A percentile compares a stretch with the other conserved stretches of the same genome.
phyloP scores from a whole-genome alignment of 1,140 invertebrate species.

The Apocrypta bakeri region DNA sequence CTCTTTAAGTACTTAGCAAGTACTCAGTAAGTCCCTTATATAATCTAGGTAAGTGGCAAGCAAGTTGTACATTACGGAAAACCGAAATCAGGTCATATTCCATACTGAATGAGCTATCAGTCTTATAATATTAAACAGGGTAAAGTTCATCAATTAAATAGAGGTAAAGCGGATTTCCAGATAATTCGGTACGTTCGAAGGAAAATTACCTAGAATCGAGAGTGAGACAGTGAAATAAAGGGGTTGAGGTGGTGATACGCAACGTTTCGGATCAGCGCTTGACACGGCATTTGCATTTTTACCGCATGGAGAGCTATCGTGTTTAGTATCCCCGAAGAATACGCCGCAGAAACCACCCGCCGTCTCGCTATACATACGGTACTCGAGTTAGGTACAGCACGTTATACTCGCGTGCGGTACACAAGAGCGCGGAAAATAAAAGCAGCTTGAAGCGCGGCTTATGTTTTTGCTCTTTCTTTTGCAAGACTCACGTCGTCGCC shows the following conservation, averaged over 20 bases:
- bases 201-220: neutral
- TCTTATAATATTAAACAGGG: too few species aligned
- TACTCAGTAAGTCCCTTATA: too few species aligned
- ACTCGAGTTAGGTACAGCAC: neutral
- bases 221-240: neutral
- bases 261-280: constrained; percentile 10
- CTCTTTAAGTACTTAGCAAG: too few species aligned
- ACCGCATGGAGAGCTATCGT: constrained; percentile 26
- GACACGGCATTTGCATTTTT: constrained; percentile 47
- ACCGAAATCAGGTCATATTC: too few species aligned
- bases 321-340: constrained; percentile 43
- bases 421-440: neutral
- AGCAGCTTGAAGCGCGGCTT: neutral
- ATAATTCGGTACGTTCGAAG: too few species aligned
- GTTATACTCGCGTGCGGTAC: neutral
- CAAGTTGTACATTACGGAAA: too few species aligned
- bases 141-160: too few species aligned
- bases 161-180: too few species aligned
- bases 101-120: too few species aligned
- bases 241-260: neutral
- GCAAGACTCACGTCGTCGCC: neutral
- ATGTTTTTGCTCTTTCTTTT: constrained; percentile 35
- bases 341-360: neutral
- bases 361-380: neutral
- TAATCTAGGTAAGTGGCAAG: too few species aligned